Evolutionary conservation across 1,140 invertebrate genomes (phyloP).

Genomic region (Holotrichia oblita): DNA sequence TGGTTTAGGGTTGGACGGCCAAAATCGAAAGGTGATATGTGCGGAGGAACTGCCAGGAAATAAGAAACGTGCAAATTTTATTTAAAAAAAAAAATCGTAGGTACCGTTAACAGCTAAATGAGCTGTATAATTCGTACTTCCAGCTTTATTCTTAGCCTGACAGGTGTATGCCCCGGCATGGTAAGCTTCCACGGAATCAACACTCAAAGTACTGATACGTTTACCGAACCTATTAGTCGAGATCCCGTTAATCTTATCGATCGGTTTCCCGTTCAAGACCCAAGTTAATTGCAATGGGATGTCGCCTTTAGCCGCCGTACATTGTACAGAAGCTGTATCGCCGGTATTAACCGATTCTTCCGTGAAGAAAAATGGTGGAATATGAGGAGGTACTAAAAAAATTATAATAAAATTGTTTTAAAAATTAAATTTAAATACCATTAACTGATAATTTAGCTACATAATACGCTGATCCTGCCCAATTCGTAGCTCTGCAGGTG

Average conservation of each 20-base stretch:
- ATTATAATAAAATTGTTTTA: too few relatives aligned
- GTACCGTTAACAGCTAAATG: constrained; percentile 81
- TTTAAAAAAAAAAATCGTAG: too few relatives aligned
- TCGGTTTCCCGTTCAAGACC: constrained; percentile 76
- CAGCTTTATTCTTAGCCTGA: constrained; percentile 77
- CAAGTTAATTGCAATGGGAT: constrained; percentile 78
- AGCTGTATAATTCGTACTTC: constrained; percentile 74
- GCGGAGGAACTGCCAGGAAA: constrained; percentile 60
- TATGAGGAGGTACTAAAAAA: constrained; percentile 61
- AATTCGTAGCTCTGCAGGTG: constrained; percentile 81
- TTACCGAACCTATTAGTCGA: constrained; percentile 78
- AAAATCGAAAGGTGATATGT: constrained; percentile 64
- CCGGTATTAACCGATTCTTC: constrained; percentile 83
- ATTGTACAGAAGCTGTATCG: constrained; percentile 79
- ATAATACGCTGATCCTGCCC: constrained; percentile 75
- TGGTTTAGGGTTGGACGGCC: constrained; percentile 63
- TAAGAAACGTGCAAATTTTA: not conserved
- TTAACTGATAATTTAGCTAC: constrained; percentile 77
- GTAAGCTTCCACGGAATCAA: constrained; percentile 77
- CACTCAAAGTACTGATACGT: constrained; percentile 79
- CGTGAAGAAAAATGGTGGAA: constrained; percentile 73
- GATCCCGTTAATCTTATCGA: constrained; percentile 74
- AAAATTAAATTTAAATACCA: constrained; percentile 63
- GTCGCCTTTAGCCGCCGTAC: constrained; percentile 81
- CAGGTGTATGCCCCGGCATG: constrained; percentile 87